These are phyloP conservation scores for Rhopalosiphum nymphaeae DNA, from an alignment of 2,888 invertebrate species.

Conservation along the genomic window DNA sequence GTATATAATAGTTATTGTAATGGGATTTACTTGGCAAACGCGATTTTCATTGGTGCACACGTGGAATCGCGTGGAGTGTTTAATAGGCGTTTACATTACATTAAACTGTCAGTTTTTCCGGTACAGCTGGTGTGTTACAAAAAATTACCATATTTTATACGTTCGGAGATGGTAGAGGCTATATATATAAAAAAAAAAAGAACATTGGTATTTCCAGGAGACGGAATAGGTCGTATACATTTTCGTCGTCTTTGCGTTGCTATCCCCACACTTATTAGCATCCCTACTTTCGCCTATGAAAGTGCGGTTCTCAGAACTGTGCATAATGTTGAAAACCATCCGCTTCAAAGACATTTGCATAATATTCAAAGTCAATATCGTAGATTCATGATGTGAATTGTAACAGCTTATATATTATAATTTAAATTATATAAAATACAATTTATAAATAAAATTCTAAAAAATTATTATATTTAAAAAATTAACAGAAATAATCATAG, in stretches of 20 bases:
- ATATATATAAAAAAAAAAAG: background rate
- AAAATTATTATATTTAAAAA: background rate
- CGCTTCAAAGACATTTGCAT: background rate
- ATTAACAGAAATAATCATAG: background rate
- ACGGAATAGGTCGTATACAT: background rate
- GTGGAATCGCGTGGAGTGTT: background rate
- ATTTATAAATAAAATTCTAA: background rate
- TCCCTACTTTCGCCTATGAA: background rate
- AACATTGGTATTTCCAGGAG: background rate
- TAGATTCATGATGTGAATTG: background rate
- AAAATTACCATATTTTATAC: slow-evolving; percentile 9
- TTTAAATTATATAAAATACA: background rate
- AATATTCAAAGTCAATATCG: background rate
- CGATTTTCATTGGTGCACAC: background rate
- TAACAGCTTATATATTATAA: background rate
- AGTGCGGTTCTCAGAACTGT: background rate
- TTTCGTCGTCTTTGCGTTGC: background rate
- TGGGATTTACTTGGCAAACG: background rate
- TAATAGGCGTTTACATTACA: slow-evolving; percentile 20
- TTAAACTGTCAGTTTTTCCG: slow-evolving; percentile 9
- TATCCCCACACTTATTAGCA: background rate
- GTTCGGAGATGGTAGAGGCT: background rate
- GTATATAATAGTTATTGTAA: background rate
- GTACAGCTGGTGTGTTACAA: background rate
- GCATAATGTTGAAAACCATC: background rate